Base-by-base conservation (phyloP, 2,113 vertebrate genomes). In the Probosciger aterrimus region DNA sequence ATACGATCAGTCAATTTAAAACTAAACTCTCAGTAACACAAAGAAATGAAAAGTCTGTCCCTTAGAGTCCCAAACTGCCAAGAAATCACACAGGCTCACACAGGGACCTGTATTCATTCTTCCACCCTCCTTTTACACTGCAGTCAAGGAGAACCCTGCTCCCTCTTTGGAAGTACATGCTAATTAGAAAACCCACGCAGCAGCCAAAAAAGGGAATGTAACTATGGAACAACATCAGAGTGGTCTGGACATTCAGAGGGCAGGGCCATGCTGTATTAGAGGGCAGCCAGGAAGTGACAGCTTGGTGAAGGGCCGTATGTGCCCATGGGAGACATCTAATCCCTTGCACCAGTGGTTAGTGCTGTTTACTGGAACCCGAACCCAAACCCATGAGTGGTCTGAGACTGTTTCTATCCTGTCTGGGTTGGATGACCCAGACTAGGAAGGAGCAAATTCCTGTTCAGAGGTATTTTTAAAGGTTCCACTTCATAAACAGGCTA, bases 381-480 rank as follows among this genome's bases (percentile, higher is more conserved):
- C 8, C 1, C 24, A 80, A 87, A 90, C 70, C n/a, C 14, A 2
- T 19, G 18, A 89, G 31, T 17, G 10, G 53, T 65, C 43, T 7
- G 35, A 90, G 55, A 63, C 46, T 1, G 46, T 35, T 88, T 79
- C 65, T 86, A 60, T 37, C 75, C 93, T 60, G 70, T 53, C 31
- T 65, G 24, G 67, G 49, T 41, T 73, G 35, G 64, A 76, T 81
- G 86, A 95, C 67, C 82, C 82, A 75, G 85, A 57, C 52, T 50
- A 87, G 35, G 77, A 95, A 96, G 77, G 18, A 62, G 12, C 65
- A 88, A 78, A 86, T 82, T 93, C 92, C 86, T 90, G 39, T 79
- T 88, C 44, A 49, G 93, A 95, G 70, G 86, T 97, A 97, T 96
- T 97, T 96, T 97, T 95, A 82, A 96, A 96, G 31, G 55, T 79